Percentiles rank a stretch among this genome's conserved stretches.
These are phyloP conservation scores for Hucho hucho DNA, from an alignment of 2,113 vertebrate genomes.

Conservation along the genomic window DNA sequence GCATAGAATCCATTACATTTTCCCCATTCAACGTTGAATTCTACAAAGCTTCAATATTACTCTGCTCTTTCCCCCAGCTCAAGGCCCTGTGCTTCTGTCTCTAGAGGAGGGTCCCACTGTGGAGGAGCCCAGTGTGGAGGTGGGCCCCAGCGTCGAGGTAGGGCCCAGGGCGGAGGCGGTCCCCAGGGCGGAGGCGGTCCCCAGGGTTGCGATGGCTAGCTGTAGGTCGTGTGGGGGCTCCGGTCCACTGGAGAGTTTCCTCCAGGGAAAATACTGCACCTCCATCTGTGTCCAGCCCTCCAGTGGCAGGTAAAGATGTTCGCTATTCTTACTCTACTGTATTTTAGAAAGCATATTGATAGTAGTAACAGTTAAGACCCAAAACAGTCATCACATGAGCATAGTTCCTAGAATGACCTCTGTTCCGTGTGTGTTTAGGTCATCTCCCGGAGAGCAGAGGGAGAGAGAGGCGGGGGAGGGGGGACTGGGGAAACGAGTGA, in stretches of 20 bases:
- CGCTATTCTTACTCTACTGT: not conserved
- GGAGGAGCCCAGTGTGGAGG: constrained; percentile 35
- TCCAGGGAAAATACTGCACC: constrained; percentile 78
- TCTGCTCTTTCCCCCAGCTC: constrained; percentile 26
- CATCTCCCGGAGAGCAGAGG: constrained; percentile 66
- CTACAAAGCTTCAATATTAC: not conserved
- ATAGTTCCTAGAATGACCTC: not conserved
- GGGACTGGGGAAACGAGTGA: constrained; percentile 79
- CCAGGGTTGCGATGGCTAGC: constrained; percentile 59
- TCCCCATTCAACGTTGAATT: not conserved
- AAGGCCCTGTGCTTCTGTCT: constrained; percentile 53
- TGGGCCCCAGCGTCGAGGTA: constrained; percentile 49
- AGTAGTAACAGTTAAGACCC: too few relatives aligned
- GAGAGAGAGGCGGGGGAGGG: constrained; percentile 45
- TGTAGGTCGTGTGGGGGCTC: constrained; percentile 67
- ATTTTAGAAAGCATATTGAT: too few relatives aligned
- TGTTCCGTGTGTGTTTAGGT: constrained; percentile 51
- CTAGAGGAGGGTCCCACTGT: constrained; percentile 34
- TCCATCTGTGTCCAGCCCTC: constrained; percentile 73
- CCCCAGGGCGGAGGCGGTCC: constrained; percentile 20
- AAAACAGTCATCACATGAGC: too few relatives aligned
- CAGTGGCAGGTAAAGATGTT: constrained; percentile 71
- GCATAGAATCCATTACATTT: not conserved
- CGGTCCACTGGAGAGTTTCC: constrained; percentile 67
- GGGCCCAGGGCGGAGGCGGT: constrained; percentile 19